These are phyloP conservation scores for Amniataba percoides DNA, from an alignment of 2,797 vertebrate genomes.

Conservation along the genomic window DNA sequence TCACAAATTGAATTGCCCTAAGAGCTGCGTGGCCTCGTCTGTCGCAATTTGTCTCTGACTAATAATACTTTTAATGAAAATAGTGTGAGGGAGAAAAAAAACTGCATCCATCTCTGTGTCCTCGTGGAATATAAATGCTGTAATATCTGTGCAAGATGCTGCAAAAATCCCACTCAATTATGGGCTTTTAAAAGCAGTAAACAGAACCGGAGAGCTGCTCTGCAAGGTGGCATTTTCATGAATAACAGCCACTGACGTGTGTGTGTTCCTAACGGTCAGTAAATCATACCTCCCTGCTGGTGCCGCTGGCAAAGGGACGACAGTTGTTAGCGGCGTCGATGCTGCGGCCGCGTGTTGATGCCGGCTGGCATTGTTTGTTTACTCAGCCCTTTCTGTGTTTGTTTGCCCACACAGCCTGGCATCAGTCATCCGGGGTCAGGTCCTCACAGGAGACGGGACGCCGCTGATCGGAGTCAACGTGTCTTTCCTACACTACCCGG, in stretches of 20 bases:
- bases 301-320: constrained; percentile 48
- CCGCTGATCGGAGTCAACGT: constrained; percentile 98
- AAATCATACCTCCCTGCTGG: constrained; percentile 62
- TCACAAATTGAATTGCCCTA: constrained; percentile 32
- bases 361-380: constrained; percentile 67
- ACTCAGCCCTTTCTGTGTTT: constrained; percentile 70
- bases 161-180: constrained; percentile 65
- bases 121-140: constrained; percentile 56
- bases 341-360: constrained; percentile 37
- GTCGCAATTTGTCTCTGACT: constrained; percentile 21
- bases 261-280: constrained; percentile 56
- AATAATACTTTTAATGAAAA: constrained; percentile 31
- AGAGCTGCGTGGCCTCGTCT: constrained; percentile 12
- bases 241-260: constrained; percentile 58
- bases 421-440: constrained; percentile 97
- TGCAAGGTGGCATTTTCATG: constrained; percentile 55
- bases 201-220: constrained; percentile 39
- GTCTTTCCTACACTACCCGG: constrained; percentile 94
- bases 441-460: constrained; percentile 96
- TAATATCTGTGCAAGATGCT: constrained; percentile 48
- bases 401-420: constrained; percentile 87
- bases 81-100: constrained; percentile 2
- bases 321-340: constrained; percentile 51
- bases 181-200: constrained; percentile 62
- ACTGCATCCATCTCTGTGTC: constrained; percentile 29